Evolutionary conservation across 2,888 invertebrate species (phyloP).

Genomic region (Ochropleura plecta): DNA sequence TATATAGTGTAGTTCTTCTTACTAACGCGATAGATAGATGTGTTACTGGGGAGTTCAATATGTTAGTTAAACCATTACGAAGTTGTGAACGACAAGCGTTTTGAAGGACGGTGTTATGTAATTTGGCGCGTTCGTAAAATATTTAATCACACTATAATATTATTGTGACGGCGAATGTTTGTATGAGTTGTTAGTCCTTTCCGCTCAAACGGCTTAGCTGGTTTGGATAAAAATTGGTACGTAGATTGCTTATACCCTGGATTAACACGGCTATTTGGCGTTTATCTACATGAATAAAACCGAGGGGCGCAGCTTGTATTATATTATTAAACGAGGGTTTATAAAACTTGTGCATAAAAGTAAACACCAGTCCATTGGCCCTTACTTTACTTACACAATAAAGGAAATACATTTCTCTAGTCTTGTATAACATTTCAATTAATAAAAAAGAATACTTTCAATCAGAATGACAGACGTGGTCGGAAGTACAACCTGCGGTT

Average conservation of each 20-base stretch:
- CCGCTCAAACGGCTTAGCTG: too few species aligned
- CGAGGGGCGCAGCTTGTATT: too few species aligned
- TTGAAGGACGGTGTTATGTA: background rate
- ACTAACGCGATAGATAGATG: too few species aligned
- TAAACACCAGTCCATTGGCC: background rate
- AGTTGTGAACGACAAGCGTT: background rate
- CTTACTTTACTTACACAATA: background rate
- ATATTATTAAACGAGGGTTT: background rate
- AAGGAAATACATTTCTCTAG: constrained; percentile 4
- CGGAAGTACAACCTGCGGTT: constrained; percentile 47
- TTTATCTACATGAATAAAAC: too few species aligned
- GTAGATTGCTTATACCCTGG: too few species aligned
- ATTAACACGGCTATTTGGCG: too few species aligned
- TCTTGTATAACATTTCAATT: constrained; percentile 48
- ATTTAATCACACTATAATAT: too few species aligned
- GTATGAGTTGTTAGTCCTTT: too few species aligned
- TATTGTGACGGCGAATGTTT: too few species aligned
- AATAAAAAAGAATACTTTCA: constrained; percentile 53
- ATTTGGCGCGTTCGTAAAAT: background rate
- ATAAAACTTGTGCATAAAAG: background rate
- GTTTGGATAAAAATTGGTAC: too few species aligned
- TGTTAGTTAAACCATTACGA: background rate
- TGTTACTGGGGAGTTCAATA: background rate
- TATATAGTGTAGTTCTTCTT: background rate
- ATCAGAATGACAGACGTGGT: constrained; percentile 48